Conservation (phyloP, 2,888 invertebrate genomes). For the Drosophila meridiana region DNA sequence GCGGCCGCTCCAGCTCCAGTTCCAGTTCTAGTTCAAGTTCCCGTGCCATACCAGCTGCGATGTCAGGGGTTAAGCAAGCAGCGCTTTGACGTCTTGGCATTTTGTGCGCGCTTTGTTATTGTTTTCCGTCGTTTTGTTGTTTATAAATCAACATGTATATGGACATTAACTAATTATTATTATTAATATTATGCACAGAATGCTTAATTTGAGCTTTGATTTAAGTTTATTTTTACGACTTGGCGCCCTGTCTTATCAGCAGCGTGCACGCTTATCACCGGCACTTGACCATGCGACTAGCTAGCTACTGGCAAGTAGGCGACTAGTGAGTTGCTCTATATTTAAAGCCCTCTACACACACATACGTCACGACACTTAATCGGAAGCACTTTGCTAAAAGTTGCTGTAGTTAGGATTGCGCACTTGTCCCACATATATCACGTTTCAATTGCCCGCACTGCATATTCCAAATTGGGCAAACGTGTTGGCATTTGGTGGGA, state of each 20-base stretch:
- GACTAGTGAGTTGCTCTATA: slow-evolving; percentile 12
- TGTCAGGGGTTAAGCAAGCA: slow-evolving; percentile 43
- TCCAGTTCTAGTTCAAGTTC: slow-evolving; percentile 23
- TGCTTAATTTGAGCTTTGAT: slow-evolving; percentile 27
- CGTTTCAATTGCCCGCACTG: slow-evolving; percentile 55
- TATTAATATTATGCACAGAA: slow-evolving; percentile 22
- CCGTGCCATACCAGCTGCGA: slow-evolving; percentile 28
- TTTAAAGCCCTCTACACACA: slow-evolving; percentile 4
- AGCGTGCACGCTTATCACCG: slow-evolving; percentile 62
- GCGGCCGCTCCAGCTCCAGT: slow-evolving; percentile 45
- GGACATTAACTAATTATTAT: slow-evolving; percentile 55
- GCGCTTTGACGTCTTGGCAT: slow-evolving; percentile 56
- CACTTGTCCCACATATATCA: slow-evolving; percentile 67
- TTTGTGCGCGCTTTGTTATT: slow-evolving; percentile 21
- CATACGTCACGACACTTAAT: slow-evolving; percentile 5
- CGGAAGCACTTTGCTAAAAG: slow-evolving; percentile 18
- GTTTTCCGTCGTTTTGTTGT: slow-evolving; percentile 19
- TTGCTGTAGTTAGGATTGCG: slow-evolving; percentile 33
- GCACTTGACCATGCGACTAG: slow-evolving; percentile 53
- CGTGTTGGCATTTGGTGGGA: slow-evolving; percentile 65
- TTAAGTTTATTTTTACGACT: slow-evolving; percentile 48
- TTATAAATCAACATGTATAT: slow-evolving; percentile 26
- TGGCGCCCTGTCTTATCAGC: slow-evolving; percentile 67
- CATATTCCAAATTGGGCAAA: slow-evolving; percentile 64
- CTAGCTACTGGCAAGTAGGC: slow-evolving; percentile 7